A percentile compares a stretch with the other conserved stretches of the same genome.
phyloP scores from a whole-genome alignment of 2,797 vertebrate species.

The Esox lucius region DNA sequence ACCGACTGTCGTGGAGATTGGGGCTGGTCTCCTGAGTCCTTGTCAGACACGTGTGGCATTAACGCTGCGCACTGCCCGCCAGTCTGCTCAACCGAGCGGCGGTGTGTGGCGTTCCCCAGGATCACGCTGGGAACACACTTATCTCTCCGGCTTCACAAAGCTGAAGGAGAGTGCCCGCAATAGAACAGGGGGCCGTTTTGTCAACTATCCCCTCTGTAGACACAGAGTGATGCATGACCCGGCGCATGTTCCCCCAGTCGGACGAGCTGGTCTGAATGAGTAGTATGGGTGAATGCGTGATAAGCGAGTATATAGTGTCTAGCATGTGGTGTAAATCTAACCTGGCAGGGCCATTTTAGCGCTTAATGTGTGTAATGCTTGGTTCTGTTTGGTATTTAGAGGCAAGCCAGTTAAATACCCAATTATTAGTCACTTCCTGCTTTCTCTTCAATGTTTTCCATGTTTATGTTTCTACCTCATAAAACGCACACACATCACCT shows the following conservation, averaged over 20 bases:
- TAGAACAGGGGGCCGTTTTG: constrained; percentile 45
- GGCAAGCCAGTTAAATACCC: too few relatives aligned
- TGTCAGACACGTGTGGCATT: constrained; percentile 32
- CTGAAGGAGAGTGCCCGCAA: constrained; percentile 51
- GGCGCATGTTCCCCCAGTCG: background rate
- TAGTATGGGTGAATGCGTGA: too few relatives aligned
- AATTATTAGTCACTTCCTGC: too few relatives aligned
- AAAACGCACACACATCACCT: constrained; percentile 17
- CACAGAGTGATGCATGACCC: constrained; percentile 37
- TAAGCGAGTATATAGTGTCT: too few relatives aligned
- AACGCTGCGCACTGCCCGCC: constrained; percentile 25
- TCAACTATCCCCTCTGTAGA: constrained; percentile 39
- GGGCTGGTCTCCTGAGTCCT: constrained; percentile 41
- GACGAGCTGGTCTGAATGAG: too few relatives aligned
- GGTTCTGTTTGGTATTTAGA: too few relatives aligned
- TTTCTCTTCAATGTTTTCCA: too few relatives aligned
- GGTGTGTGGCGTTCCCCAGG: constrained; percentile 47
- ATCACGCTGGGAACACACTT: constrained; percentile 61
- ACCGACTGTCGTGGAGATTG: constrained; percentile 45
- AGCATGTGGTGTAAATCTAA: too few relatives aligned
- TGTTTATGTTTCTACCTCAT: constrained; percentile 1
- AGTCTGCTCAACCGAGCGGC: constrained; percentile 47
- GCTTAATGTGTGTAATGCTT: too few relatives aligned
- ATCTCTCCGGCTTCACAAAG: constrained; percentile 50
- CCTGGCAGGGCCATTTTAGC: too few relatives aligned